Evolutionary conservation across 92 coral and sea anemone species (phyloP).

Genomic region (Epizoanthus ramosus): DNA sequence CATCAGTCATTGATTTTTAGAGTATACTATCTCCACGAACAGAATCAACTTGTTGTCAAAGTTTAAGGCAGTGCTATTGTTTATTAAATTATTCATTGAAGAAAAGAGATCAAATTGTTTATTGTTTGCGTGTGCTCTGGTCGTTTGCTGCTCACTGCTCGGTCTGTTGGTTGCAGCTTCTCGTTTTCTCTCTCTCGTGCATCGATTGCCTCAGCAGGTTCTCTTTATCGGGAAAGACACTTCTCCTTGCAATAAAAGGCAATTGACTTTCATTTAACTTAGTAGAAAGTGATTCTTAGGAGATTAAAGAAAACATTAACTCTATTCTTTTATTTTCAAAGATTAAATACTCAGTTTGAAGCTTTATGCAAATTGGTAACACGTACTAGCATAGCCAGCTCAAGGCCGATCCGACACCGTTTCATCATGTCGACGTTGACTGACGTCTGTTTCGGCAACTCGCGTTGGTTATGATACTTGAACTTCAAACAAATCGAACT

Average conservation of each 20-base stretch:
- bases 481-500: neutral
- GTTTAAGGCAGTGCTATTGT: conserved; percentile 16
- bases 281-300: neutral
- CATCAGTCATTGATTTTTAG: neutral
- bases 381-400: conserved; percentile 12
- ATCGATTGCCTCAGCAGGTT: neutral
- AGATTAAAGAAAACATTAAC: conserved; percentile 3
- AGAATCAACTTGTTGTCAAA: conserved; percentile 16
- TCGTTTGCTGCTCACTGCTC: neutral
- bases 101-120: conserved; percentile 38
- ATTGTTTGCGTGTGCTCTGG: conserved; percentile 4
- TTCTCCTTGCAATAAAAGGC: neutral
- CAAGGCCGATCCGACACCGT: conserved; percentile 21
- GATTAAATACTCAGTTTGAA: conserved; percentile 20
- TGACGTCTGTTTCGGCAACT: conserved; percentile 22
- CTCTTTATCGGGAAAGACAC: neutral
- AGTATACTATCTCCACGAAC: neutral
- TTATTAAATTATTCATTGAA: conserved; percentile 24
- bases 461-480: neutral
- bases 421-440: conserved; percentile 5
- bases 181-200: neutral
- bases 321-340: neutral
- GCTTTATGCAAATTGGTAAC: conserved; percentile 40
- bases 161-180: neutral
- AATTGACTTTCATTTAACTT: neutral